Percentiles rank a stretch among this genome's conserved stretches.
Conservation (phyloP, 2,888 invertebrate genomes). For the Copidosoma aretas region DNA sequence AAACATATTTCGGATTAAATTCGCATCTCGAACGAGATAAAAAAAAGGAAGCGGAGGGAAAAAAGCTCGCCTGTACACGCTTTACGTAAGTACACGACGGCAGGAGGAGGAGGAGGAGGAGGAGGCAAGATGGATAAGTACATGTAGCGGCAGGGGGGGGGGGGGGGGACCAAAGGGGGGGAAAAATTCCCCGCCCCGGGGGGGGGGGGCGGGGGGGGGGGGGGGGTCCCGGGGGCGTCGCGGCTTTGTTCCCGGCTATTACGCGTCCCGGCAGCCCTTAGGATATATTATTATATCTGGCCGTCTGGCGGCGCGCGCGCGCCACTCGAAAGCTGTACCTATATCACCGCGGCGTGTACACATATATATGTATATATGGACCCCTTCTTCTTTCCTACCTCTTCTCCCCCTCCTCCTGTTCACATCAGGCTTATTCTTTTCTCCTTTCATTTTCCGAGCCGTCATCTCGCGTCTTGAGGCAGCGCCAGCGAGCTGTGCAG, state of each 20-base stretch:
- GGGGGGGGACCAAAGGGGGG: conserved; percentile 34
- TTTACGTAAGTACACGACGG: conserved; percentile 27
- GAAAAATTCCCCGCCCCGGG: conserved; percentile 39
- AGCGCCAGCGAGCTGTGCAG: conserved; percentile 16
- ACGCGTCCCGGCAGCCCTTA: conserved; percentile 60
- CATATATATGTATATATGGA: background rate
- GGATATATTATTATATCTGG: conserved; percentile 61
- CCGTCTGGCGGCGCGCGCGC: conserved; percentile 48
- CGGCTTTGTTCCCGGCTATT: conserved; percentile 63
- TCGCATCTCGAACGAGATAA: conserved; percentile 47
- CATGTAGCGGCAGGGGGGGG: conserved; percentile 12
- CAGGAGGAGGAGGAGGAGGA: conserved; percentile 9
- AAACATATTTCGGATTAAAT: conserved; percentile 60
- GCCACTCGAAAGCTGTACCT: background rate
- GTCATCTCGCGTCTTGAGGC: conserved; percentile 26
- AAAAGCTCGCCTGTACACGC: conserved; percentile 10
- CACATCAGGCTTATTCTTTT: conserved; percentile 10
- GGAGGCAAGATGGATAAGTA: conserved; percentile 42
- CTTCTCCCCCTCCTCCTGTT: conserved; percentile 20
- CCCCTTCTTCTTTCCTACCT: conserved; percentile 33
- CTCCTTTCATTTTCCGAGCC: conserved; percentile 20
- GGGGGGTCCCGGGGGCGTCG: conserved; percentile 51
- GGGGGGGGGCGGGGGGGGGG: conserved; percentile 24
- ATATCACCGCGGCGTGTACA: background rate
- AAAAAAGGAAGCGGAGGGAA: conserved; percentile 30